Evolutionary conservation across 2,113 vertebrate genomes (phyloP), one percentile per base, ranked within the genome.

Genomic region (Collichthys lucidus): DNA sequence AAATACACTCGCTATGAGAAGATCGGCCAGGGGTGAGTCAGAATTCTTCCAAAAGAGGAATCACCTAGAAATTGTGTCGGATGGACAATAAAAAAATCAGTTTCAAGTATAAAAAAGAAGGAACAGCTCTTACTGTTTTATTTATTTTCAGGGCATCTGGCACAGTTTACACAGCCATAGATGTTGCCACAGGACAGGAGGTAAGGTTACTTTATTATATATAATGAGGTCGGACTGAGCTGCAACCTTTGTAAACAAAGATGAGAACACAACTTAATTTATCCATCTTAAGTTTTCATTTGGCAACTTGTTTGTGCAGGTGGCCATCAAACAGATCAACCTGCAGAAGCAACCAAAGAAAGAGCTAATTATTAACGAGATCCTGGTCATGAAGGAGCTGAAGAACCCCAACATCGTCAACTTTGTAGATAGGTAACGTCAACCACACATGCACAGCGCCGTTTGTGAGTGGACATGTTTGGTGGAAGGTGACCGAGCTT

Each of bases 381-480:
- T 99, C 92, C 92, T 98, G 91, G 98, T 99, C 87, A 99, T 99
- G 98, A 99, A 99, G 93, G 97, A 99, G 88, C 85, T 99, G 89
- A 98, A 98, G 95, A 98, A 99, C 88, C 98, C 97, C 68, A 99
- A 99, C 93, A 99, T 99, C 83, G 98, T 99, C 89, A 99, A 99
- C 92, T 99, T 97, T 59, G 79, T 99, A 66, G 98, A 99, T 92
- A 99, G 98, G 98, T 99, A 96, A 94, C 11, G 1, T 44, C 12
- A 6, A 49, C 24, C 15, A 19, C 2, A 52, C 7, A 20, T 40
- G 16, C 3, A 60, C 40, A 71, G 16, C 17, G 26, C 1, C 5
- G 8, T 5, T 15, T 69, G 20, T 57, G 24, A 49, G 6, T 66
- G 16, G 2, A 66, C 68, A 26, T 11, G 0, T 11, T 50, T 11